Conservation (phyloP, 2,113 vertebrate species). For the Halichoeres trimaculatus region DNA sequence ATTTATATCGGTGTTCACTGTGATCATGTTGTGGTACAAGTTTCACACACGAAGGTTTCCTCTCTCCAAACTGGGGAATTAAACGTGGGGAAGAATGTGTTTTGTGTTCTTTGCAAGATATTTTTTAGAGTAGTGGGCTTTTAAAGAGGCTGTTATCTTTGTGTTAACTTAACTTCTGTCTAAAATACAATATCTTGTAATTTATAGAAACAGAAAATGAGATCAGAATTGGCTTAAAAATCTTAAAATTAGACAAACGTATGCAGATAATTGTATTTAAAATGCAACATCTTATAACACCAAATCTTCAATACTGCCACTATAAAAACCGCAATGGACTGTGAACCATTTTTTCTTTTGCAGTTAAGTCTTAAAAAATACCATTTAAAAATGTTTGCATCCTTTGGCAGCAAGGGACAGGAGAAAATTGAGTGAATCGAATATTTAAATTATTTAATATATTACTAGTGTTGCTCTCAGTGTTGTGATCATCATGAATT, state of each 20-base stretch:
- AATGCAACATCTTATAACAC: not conserved
- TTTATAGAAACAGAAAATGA: not conserved
- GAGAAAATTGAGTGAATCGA: too few relatives aligned
- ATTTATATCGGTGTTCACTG: slow-evolving; percentile 79
- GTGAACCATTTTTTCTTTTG: not conserved
- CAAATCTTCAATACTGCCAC: not conserved
- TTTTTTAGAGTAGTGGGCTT: not conserved
- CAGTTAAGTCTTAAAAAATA: not conserved
- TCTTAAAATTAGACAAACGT: not conserved
- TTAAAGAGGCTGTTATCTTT: not conserved
- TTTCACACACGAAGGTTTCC: not conserved
- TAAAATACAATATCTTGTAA: not conserved
- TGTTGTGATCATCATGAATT: too few relatives aligned
- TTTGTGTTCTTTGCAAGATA: not conserved
- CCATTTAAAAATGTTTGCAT: not conserved
- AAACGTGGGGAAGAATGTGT: not conserved
- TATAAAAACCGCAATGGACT: not conserved
- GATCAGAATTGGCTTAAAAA: not conserved
- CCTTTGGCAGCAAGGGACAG: not conserved
- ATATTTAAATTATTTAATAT: too few relatives aligned
- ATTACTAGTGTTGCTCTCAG: too few relatives aligned
- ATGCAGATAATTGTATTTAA: not conserved
- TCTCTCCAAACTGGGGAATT: not conserved
- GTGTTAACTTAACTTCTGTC: not conserved
- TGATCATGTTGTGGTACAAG: slow-evolving; percentile 68